Evolutionary conservation across 1,140 invertebrate genomes (phyloP), one percentile per base, ranked within the genome.

Genomic region (Ganaspis sp.): DNA sequence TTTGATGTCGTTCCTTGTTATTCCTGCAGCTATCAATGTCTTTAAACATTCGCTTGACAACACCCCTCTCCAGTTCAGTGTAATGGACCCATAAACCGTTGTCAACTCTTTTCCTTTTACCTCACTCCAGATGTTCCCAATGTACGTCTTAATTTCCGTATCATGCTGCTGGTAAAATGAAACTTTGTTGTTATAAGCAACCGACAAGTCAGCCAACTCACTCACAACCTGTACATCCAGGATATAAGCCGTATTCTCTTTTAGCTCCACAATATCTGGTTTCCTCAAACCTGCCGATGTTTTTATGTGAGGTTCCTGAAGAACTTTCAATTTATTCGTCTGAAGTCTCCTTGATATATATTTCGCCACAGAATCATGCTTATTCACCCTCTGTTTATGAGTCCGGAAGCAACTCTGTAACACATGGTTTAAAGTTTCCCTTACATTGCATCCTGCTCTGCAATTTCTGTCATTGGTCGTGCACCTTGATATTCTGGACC

Each of bases 401-500:
- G 21, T 29, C 11, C 23, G 9, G 1, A 17, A 38, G 9, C 80
- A 81, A 0, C 19, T n/a, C 29, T 81, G 74, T 1, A 54, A 11
- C 0, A 78, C 72, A 17, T 78, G 80, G 15, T 75, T 74, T 4
- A 58, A 12, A 11, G 74, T 81, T 37, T 78, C 72, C 0, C 15
- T 5, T 0, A 2, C 1, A 0, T 4, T 11, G 11, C 76, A 81
- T 9, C 80, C 80, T 1, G 72, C 80, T 54, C 80, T 15, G n/a
- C 76, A 81, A 9, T 29, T 29, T n/a, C 72, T 53, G 4, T 78
- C 69, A 0, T 6, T n/a, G 4, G n/a, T 5, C 4, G 82, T 69
- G 4, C 86, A 83, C 23, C 84, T 77, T 5, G 82, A 76, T 1
- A 75, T 82, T 12, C 84, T 82, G 0, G 85, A 77, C 9, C 80